phyloP scores from a whole-genome alignment of 2,888 invertebrate genomes.

The Melanchra persicariae region DNA sequence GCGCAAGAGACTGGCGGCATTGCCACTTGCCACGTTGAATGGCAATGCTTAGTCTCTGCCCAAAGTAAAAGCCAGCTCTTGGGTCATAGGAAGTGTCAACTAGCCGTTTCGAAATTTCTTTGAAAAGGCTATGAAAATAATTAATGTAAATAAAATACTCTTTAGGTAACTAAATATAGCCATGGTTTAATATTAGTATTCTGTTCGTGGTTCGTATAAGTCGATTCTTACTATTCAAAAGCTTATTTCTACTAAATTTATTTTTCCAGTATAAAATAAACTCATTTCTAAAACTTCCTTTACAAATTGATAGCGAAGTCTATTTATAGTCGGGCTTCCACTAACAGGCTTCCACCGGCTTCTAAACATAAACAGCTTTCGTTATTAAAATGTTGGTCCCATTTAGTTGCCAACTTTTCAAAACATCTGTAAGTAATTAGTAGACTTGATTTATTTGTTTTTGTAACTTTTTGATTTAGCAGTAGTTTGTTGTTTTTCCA shows the following conservation, averaged over 20 bases:
- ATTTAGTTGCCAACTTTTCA: constrained; percentile 15
- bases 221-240: not conserved
- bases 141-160: too few relatives aligned
- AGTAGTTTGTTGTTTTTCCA: not conserved
- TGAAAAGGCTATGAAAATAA: too few relatives aligned
- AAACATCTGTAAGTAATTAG: not conserved
- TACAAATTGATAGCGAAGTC: not conserved
- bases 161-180: too few relatives aligned
- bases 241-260: not conserved
- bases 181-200: not conserved
- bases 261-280: constrained; percentile 2
- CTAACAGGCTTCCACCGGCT: not conserved
- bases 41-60: too few relatives aligned
- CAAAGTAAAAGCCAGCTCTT: too few relatives aligned
- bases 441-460: constrained; percentile 4
- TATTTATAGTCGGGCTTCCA: not conserved
- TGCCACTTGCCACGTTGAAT: too few relatives aligned
- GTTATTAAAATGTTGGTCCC: constrained; percentile 11
- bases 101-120: too few relatives aligned
- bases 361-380: constrained; percentile 9
- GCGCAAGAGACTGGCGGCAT: too few relatives aligned
- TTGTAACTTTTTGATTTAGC: not conserved
- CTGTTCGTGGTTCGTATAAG: not conserved
- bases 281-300: not conserved
- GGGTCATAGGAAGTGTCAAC: too few relatives aligned